Percentiles rank a stretch among this genome's conserved stretches.
Conservation (phyloP, 1,140 invertebrate species). For the Nasonia vitripennis region DNA sequence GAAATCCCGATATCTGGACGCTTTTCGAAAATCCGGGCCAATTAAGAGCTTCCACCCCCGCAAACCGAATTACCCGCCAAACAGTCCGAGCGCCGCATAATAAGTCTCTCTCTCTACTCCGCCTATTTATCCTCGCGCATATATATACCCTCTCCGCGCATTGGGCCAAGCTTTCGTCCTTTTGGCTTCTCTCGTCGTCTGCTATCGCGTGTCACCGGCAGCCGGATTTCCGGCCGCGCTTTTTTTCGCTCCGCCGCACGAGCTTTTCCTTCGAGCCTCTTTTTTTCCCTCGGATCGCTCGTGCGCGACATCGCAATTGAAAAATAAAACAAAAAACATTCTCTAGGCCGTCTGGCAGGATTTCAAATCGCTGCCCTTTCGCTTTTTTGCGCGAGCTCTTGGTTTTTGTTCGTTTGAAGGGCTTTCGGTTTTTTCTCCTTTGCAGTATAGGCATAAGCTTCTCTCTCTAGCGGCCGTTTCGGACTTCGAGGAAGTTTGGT, state of each 20-base stretch:
- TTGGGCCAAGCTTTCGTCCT: not conserved
- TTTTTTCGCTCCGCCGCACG: not conserved
- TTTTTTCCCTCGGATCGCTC: not conserved
- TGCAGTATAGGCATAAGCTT: too few species aligned
- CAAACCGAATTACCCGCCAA: not conserved
- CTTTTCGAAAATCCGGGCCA: not conserved
- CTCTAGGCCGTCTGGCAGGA: not conserved
- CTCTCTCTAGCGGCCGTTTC: too few species aligned
- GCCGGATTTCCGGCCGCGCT: constrained; percentile 13
- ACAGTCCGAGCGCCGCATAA: not conserved
- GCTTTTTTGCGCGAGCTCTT: not conserved
- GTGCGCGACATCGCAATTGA: constrained; percentile 15
- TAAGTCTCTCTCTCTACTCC: not conserved
- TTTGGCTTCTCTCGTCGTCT: not conserved
- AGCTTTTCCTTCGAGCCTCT: not conserved
- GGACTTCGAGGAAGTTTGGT: not conserved
- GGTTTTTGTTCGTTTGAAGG: not conserved
- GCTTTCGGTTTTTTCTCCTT: not conserved
- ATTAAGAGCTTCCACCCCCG: not conserved
- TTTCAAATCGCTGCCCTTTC: constrained; percentile 8
- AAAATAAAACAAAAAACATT: constrained; percentile 4
- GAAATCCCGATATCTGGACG: too few species aligned
- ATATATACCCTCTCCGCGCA: too few species aligned
- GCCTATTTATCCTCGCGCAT: not conserved
- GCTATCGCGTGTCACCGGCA: constrained; percentile 8